phyloP scores from a whole-genome alignment of 2,113 vertebrate genomes.

The Erythrocebus patas region DNA sequence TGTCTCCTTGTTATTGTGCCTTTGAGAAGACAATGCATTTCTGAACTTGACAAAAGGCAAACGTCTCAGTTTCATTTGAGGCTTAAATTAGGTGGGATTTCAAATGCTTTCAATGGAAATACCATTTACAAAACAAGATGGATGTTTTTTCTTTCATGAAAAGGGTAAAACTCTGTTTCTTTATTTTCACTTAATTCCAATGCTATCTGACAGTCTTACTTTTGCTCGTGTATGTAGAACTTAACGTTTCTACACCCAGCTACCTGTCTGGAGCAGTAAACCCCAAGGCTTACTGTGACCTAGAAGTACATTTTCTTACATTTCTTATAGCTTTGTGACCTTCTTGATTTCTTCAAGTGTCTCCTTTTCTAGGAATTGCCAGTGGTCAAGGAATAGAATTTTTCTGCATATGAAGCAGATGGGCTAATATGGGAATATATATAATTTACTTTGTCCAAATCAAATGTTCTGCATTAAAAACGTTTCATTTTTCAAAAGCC shows the following conservation, averaged over 20 bases:
- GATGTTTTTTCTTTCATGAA: background rate
- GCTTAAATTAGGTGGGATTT: background rate
- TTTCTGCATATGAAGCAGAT: constrained; percentile 12
- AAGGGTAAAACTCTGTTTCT: background rate
- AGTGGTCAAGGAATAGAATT: background rate
- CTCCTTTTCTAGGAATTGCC: background rate
- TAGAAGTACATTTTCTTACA: background rate
- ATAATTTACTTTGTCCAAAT: background rate
- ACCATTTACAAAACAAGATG: background rate
- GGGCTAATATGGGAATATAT: background rate
- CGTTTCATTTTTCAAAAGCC: background rate
- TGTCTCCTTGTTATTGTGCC: background rate
- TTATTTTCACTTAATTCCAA: constrained; percentile 14
- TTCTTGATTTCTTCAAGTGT: background rate
- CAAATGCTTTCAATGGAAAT: background rate
- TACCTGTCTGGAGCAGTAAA: background rate
- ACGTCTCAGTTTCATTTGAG: background rate
- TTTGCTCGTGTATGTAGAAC: background rate
- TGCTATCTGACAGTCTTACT: background rate
- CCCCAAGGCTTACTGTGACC: background rate
- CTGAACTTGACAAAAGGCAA: background rate
- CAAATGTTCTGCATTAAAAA: background rate
- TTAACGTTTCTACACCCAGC: background rate
- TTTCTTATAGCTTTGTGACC: background rate
- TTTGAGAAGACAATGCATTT: constrained; percentile 34